A percentile compares a stretch with the other conserved stretches of the same genome.
Evolutionary conservation across 2,113 vertebrate genomes (phyloP).

Genomic region (Atractosteus spatula): DNA sequence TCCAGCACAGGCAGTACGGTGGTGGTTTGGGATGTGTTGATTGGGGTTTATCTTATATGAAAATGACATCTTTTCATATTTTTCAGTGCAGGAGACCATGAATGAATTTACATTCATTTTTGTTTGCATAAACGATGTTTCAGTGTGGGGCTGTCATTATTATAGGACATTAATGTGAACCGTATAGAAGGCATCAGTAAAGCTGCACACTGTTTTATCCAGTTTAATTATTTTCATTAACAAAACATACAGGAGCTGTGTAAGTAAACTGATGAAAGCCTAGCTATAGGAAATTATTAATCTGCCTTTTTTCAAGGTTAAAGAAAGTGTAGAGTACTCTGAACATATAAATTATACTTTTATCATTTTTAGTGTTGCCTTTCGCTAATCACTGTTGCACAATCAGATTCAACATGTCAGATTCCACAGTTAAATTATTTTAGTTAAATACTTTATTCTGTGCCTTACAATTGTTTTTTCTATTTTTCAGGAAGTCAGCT

Average conservation of each 20-base stretch:
- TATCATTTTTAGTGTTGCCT: background rate
- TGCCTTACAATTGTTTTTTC: too few relatives aligned
- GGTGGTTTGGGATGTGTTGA: too few relatives aligned
- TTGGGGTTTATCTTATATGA: too few relatives aligned
- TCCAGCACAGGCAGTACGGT: too few relatives aligned
- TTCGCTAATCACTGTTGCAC: slow-evolving; percentile 2
- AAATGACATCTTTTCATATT: too few relatives aligned
- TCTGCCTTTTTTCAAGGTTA: slow-evolving; percentile 1
- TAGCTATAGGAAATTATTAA: background rate
- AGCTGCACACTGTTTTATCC: background rate
- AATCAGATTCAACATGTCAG: background rate
- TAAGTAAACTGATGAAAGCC: too few relatives aligned
- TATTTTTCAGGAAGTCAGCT: too few relatives aligned
- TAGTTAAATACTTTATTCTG: too few relatives aligned
- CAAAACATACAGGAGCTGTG: background rate
- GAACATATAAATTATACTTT: slow-evolving; percentile 4
- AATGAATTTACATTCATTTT: too few relatives aligned
- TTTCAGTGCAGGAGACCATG: too few relatives aligned
- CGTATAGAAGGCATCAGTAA: background rate
- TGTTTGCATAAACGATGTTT: too few relatives aligned
- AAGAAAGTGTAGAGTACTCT: background rate
- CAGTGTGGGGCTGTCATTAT: background rate
- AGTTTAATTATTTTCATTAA: slow-evolving; percentile 9
- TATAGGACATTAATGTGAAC: background rate
- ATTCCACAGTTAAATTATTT: too few relatives aligned